phyloP scores from a whole-genome alignment of 2,888 invertebrate genomes.

The Drosophila ustulata region DNA sequence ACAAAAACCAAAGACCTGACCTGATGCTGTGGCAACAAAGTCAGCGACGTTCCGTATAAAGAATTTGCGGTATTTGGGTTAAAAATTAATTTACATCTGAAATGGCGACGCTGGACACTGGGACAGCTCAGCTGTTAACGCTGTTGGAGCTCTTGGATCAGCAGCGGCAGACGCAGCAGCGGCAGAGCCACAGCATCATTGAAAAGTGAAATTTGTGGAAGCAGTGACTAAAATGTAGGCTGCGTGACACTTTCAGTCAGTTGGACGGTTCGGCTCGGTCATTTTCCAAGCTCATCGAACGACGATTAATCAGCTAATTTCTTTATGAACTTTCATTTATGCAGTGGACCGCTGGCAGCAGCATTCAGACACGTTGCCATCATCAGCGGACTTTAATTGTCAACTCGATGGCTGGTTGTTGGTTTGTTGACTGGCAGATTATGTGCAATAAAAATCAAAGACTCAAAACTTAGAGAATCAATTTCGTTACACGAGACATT shows the following conservation, averaged over 20 bases:
- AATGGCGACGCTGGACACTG: conserved; percentile 52
- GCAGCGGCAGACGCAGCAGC: conserved; percentile 22
- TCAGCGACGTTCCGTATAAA: conserved; percentile 63
- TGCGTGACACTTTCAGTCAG: conserved; percentile 80
- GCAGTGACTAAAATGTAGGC: conserved; percentile 70
- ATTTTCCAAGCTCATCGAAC: conserved; percentile 81
- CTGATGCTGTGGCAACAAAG: conserved; percentile 49
- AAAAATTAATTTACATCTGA: conserved; percentile 82
- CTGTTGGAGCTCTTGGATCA: conserved; percentile 25
- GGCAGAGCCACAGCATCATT: conserved; percentile 64
- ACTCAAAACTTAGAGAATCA: conserved; percentile 73
- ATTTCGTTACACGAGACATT: conserved; percentile 54
- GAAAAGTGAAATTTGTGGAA: conserved; percentile 78
- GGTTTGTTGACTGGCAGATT: conserved; percentile 20
- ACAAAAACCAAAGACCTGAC: conserved; percentile 28
- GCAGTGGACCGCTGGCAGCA: conserved; percentile 48
- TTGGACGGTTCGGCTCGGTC: conserved; percentile 48
- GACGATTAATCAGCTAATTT: conserved; percentile 81
- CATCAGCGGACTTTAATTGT: conserved; percentile 64
- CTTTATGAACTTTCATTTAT: conserved; percentile 82
- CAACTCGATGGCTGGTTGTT: conserved; percentile 40
- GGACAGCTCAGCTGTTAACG: conserved; percentile 42
- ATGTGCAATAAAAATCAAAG: conserved; percentile 66
- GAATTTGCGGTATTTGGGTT: conserved; percentile 83
- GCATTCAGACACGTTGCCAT: conserved; percentile 67